phyloP scores from a whole-genome alignment of 2,888 invertebrate species.

The Brachycybe producta region DNA sequence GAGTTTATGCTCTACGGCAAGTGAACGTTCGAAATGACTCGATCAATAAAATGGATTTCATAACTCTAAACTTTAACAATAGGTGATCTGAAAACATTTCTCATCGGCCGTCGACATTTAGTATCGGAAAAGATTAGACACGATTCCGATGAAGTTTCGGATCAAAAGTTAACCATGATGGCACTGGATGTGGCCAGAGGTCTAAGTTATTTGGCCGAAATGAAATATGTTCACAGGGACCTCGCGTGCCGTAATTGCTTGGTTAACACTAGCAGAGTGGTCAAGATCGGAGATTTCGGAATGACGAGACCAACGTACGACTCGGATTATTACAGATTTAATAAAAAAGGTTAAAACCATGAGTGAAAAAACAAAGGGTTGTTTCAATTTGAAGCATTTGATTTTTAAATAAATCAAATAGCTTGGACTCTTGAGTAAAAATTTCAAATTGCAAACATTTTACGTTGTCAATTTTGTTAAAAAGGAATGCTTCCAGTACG shows the following conservation, averaged over 20 bases:
- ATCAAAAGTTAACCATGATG: slow-evolving; percentile 67
- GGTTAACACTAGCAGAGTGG: slow-evolving; percentile 54
- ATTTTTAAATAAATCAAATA: slow-evolving; percentile 5
- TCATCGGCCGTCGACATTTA: slow-evolving; percentile 69
- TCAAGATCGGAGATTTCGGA: slow-evolving; percentile 76
- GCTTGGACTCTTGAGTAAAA: not conserved
- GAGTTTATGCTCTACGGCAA: slow-evolving; percentile 79
- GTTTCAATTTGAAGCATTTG: too few relatives aligned
- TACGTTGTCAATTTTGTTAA: not conserved
- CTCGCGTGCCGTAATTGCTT: slow-evolving; percentile 66
- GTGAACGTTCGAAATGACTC: too few relatives aligned
- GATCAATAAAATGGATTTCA: too few relatives aligned
- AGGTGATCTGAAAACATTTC: slow-evolving; percentile 75
- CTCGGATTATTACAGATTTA: slow-evolving; percentile 78
- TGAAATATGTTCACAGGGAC: slow-evolving; percentile 78
- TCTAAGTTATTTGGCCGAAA: slow-evolving; percentile 65
- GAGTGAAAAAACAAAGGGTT: not conserved
- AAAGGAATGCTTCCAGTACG: slow-evolving; percentile 66
- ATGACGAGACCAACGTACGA: slow-evolving; percentile 81
- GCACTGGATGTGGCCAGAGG: slow-evolving; percentile 78
- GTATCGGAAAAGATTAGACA: slow-evolving; percentile 49
- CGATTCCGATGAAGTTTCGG: slow-evolving; percentile 62
- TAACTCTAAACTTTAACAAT: slow-evolving; percentile 16
- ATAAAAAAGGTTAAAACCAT: slow-evolving; percentile 49
- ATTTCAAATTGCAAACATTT: not conserved